Evolutionary conservation across 2,113 vertebrate genomes (phyloP).

Genomic region (Malurus elegans): DNA sequence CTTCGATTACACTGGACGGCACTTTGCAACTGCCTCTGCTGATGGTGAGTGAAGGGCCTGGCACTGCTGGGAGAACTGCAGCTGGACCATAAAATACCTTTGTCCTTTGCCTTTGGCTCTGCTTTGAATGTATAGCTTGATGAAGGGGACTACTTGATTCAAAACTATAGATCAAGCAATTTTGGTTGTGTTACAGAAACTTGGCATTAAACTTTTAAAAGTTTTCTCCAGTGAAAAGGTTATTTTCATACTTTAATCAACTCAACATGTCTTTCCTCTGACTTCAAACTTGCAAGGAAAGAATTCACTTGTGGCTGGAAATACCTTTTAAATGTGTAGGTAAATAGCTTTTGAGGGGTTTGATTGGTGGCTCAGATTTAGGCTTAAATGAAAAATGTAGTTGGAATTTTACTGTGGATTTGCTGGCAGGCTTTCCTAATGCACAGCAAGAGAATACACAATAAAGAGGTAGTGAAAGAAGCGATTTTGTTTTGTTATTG

Average conservation of each 20-base stretch:
- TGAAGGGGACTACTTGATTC: not conserved
- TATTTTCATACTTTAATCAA: not conserved
- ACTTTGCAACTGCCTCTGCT: constrained; percentile 87
- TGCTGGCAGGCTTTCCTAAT: not conserved
- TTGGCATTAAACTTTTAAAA: not conserved
- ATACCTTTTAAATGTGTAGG: not conserved
- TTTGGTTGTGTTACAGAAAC: not conserved
- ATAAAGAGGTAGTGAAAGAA: not conserved
- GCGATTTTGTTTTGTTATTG: not conserved
- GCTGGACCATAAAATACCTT: not conserved
- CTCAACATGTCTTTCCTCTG: not conserved
- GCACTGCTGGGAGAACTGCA: not conserved
- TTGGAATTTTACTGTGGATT: not conserved
- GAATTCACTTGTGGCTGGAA: not conserved
- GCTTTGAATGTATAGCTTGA: not conserved
- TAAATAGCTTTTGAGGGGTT: not conserved
- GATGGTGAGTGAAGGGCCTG: constrained; percentile 78
- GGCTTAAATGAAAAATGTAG: not conserved
- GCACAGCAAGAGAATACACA: not conserved
- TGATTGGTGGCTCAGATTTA: not conserved
- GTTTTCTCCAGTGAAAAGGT: not conserved
- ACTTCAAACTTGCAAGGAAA: not conserved
- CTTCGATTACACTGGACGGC: constrained; percentile 89
- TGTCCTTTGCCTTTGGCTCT: not conserved
- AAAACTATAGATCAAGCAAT: not conserved